These are phyloP conservation scores for Embiotoca jacksoni DNA, from an alignment of 2,113 vertebrate species.

Conservation along the genomic window DNA sequence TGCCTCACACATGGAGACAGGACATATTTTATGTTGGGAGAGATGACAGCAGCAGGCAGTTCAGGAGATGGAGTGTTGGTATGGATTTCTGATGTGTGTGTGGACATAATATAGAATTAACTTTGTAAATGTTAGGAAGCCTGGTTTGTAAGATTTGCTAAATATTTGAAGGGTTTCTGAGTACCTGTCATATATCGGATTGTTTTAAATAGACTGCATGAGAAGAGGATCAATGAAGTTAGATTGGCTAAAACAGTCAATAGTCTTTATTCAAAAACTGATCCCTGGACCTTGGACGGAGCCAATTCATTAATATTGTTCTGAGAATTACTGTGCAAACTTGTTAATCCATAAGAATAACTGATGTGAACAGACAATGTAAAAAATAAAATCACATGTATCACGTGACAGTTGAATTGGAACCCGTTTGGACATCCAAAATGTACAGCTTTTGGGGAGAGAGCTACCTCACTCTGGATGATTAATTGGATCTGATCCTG, in stretches of 20 bases:
- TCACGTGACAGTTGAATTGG: too few relatives aligned
- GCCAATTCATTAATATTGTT: background rate
- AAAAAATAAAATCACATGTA: too few relatives aligned
- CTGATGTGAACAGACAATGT: too few relatives aligned
- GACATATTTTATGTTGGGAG: constrained; percentile 33
- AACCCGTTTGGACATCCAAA: too few relatives aligned
- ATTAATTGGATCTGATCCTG: too few relatives aligned
- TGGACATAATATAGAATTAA: background rate
- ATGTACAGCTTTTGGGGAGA: too few relatives aligned
- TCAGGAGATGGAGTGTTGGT: constrained; percentile 6
- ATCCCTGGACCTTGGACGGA: background rate
- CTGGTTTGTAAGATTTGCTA: background rate
- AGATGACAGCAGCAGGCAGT: constrained; percentile 9
- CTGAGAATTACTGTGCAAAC: background rate
- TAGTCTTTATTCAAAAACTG: background rate
- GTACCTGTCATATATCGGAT: constrained; percentile 8
- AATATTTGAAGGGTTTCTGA: background rate
- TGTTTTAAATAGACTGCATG: background rate
- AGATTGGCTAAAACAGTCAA: constrained; percentile 5
- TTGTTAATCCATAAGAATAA: too few relatives aligned
- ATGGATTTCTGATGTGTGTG: constrained; percentile 21
- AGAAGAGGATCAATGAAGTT: background rate
- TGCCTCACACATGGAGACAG: constrained; percentile 17
- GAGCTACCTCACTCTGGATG: too few relatives aligned
- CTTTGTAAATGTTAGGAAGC: background rate